Conservation (phyloP, 2,113 vertebrate species). For the Neolamprologus caudopunctatus region DNA sequence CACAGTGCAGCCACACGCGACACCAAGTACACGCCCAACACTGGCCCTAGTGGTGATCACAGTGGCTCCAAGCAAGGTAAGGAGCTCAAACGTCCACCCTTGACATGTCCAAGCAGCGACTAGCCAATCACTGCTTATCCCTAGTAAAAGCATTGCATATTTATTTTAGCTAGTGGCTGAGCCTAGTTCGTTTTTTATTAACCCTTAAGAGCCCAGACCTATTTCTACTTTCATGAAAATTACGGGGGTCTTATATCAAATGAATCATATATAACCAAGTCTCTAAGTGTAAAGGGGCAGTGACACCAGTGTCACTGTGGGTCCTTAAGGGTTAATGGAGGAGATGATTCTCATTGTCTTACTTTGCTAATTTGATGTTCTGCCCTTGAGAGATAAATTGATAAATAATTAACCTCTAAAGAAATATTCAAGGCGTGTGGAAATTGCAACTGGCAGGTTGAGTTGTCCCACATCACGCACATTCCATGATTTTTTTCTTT, state of each 20-base stretch:
- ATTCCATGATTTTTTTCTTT: background rate
- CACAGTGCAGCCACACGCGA: constrained; percentile 94
- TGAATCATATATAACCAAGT: too few species aligned
- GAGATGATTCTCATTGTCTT: background rate
- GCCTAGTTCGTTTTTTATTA: background rate
- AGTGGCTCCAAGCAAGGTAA: constrained; percentile 92
- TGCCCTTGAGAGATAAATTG: background rate
- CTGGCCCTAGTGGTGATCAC: constrained; percentile 86
- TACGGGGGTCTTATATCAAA: too few species aligned
- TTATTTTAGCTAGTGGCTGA: background rate
- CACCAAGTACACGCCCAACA: constrained; percentile 96
- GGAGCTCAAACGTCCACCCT: background rate
- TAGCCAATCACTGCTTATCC: background rate
- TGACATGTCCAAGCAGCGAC: background rate
- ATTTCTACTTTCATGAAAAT: too few species aligned
- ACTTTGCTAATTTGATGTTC: background rate
- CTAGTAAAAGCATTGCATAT: background rate
- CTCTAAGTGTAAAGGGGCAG: too few species aligned
- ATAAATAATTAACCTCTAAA: background rate
- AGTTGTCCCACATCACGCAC: background rate
- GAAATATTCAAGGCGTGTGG: background rate
- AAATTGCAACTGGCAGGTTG: background rate
- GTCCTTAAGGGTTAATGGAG: too few species aligned
- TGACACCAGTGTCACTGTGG: too few species aligned
- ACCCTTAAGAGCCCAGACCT: too few species aligned